phyloP scores from a whole-genome alignment of 2,888 invertebrate species.

The Oscheius sp. region DNA sequence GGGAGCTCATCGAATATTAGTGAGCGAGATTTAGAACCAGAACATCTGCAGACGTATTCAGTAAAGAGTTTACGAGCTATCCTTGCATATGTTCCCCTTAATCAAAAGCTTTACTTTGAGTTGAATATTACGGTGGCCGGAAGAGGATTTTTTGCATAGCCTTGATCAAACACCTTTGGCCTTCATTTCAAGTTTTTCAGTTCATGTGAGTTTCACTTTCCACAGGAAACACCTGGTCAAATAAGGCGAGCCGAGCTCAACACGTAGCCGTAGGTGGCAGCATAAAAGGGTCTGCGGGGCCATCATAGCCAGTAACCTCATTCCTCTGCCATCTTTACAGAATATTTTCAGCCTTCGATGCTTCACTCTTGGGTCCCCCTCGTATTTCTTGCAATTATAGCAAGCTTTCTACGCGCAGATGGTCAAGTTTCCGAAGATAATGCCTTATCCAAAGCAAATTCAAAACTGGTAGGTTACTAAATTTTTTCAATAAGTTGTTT shows the following conservation, averaged over 20 bases:
- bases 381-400: neutral
- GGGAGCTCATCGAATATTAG: too few species aligned
- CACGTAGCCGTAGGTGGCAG: constrained; percentile 15
- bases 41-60: too few species aligned
- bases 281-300: neutral
- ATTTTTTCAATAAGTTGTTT: neutral
- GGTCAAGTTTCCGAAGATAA: neutral
- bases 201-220: neutral
- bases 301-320: neutral
- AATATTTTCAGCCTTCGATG: neutral
- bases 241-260: constrained; percentile 10
- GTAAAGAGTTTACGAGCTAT: too few species aligned
- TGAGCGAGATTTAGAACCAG: too few species aligned
- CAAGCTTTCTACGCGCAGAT: neutral
- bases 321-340: neutral
- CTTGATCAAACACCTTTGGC: too few species aligned
- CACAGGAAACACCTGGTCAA: neutral
- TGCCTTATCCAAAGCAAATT: neutral
- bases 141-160: too few species aligned
- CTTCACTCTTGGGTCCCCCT: constrained; percentile 1
- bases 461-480: neutral
- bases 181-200: too few species aligned
- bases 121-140: too few species aligned
- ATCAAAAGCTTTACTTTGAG: too few species aligned
- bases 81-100: too few species aligned